Conservation (phyloP, 2,797 vertebrate genomes). For the Typhlichthys subterraneus region DNA sequence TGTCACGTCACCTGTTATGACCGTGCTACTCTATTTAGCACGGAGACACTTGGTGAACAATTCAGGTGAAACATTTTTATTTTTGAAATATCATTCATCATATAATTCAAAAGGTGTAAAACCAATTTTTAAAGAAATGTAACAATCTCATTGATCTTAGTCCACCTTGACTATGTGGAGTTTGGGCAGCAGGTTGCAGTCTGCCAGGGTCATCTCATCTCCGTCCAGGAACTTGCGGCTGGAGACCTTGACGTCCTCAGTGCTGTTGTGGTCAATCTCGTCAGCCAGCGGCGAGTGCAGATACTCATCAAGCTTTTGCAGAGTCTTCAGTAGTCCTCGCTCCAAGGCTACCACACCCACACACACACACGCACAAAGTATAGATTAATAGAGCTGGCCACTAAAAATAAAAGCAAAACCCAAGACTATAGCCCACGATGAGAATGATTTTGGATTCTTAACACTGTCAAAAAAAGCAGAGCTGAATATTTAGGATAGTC, state of each 20-base stretch:
- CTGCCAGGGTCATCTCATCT: slow-evolving; percentile 94
- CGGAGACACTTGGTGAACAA: too few species aligned
- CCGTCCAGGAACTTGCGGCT: slow-evolving; percentile 92
- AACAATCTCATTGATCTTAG: background rate
- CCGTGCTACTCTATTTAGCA: too few species aligned
- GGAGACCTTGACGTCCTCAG: slow-evolving; percentile 88
- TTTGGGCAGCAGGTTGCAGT: slow-evolving; percentile 97
- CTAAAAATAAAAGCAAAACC: background rate
- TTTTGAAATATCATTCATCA: too few species aligned
- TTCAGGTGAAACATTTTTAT: too few species aligned
- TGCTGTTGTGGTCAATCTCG: slow-evolving; percentile 97
- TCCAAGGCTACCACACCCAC: slow-evolving; percentile 80
- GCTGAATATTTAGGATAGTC: background rate
- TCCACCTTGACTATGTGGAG: slow-evolving; percentile 96
- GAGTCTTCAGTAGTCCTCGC: slow-evolving; percentile 90
- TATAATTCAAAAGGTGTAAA: too few species aligned
- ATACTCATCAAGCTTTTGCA: slow-evolving; percentile 97
- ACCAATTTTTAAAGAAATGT: too few species aligned
- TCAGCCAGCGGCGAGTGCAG: slow-evolving; percentile 90
- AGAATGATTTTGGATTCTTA: background rate
- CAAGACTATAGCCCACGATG: background rate
- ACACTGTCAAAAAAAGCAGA: background rate
- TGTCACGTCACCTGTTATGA: too few species aligned
- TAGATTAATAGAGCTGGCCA: too few species aligned
- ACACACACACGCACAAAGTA: too few species aligned